Conservation (phyloP, 2,797 vertebrate genomes). For the Pyrocephalus nanus region DNA sequence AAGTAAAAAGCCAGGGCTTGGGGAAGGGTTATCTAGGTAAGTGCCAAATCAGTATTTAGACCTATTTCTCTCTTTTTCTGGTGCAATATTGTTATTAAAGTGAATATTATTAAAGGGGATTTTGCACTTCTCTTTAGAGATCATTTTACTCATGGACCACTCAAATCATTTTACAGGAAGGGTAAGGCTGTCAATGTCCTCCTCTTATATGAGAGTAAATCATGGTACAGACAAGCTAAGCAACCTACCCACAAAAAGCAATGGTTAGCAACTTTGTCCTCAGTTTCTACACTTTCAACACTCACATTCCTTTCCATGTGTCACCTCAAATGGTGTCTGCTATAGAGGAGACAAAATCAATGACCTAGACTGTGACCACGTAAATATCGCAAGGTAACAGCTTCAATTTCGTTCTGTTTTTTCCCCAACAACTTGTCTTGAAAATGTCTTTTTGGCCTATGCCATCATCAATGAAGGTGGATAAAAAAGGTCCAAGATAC, state of each 20-base stretch:
- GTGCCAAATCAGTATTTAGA: conserved; percentile 26
- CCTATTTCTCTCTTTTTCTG: background rate
- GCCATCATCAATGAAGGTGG: background rate
- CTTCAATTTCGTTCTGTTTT: background rate
- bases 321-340: background rate
- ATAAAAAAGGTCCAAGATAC: background rate
- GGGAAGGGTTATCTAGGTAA: background rate
- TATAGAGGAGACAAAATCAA: background rate
- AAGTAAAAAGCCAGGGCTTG: background rate
- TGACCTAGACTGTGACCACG: background rate
- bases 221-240: background rate
- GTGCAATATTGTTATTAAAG: background rate
- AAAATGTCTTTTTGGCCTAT: background rate
- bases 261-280: background rate
- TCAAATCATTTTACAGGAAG: background rate
- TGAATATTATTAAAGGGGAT: background rate
- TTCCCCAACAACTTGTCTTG: background rate
- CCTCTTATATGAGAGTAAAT: background rate
- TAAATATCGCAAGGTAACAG: background rate
- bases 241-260: background rate
- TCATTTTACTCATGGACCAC: background rate
- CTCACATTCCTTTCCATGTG: background rate
- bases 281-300: background rate
- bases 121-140: background rate
- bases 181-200: background rate